These are phyloP conservation scores for Phallusia fumigata DNA, from an alignment of 23 tunicate genomes.

Conservation along the genomic window DNA sequence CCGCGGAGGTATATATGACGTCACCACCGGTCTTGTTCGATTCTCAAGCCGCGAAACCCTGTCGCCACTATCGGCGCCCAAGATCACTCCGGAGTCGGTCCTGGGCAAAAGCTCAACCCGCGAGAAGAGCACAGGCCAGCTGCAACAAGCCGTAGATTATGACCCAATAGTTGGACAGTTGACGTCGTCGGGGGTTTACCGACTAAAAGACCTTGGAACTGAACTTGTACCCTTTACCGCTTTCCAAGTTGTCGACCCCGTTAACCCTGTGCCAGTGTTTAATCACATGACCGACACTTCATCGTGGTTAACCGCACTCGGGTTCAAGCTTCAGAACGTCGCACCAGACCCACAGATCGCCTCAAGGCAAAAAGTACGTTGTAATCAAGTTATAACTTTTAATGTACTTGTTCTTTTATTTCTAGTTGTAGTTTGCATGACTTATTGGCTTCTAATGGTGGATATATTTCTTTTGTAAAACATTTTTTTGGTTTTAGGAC, in stretches of 20 bases:
- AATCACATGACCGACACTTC: constrained; percentile 78
- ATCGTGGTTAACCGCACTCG: constrained; percentile 86
- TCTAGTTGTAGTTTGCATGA: too few relatives aligned
- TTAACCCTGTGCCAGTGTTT: constrained; percentile 53
- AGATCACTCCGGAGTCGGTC: neutral
- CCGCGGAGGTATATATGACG: constrained; percentile 87
- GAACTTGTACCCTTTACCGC: constrained; percentile 27
- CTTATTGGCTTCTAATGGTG: too few relatives aligned
- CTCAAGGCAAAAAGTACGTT: constrained; percentile 73
- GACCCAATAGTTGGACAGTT: constrained; percentile 71
- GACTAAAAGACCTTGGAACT: constrained; percentile 19
- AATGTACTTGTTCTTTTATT: too few relatives aligned
- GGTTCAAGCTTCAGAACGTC: constrained; percentile 85
- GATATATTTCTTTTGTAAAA: neutral
- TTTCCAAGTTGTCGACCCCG: constrained; percentile 79
- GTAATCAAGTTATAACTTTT: too few relatives aligned
- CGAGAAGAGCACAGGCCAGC: constrained; percentile 31
- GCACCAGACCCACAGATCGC: constrained; percentile 92
- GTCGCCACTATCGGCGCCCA: constrained; percentile 24
- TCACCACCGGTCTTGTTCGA: constrained; percentile 63
- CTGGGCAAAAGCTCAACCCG: constrained; percentile 3
- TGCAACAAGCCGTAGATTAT: constrained; percentile 74
- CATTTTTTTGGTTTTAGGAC: constrained; percentile 32
- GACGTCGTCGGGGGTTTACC: constrained; percentile 59
- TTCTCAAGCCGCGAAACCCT: constrained; percentile 45